These are phyloP conservation scores for Rhopilema esculentum DNA, from an alignment of 30 jellyfish, hydroid and myxozoan genomes.

Conservation along the genomic window DNA sequence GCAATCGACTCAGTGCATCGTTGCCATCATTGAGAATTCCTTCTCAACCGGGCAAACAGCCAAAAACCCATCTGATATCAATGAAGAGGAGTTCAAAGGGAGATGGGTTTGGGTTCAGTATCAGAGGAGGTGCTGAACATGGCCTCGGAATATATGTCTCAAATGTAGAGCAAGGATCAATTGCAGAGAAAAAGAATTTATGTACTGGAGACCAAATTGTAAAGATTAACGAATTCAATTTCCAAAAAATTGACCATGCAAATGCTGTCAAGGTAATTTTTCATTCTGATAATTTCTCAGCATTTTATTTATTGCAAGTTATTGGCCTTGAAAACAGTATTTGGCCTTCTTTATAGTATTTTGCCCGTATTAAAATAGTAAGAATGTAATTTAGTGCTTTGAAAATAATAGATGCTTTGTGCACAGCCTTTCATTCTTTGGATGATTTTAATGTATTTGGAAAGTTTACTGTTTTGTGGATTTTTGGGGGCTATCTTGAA, in stretches of 20 bases:
- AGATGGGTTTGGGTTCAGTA: slow-evolving; percentile 91
- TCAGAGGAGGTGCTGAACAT: slow-evolving; percentile 95
- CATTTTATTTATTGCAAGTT: not conserved
- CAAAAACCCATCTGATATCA: slow-evolving; percentile 35
- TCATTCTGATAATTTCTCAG: no score
- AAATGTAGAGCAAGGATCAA: slow-evolving; percentile 73
- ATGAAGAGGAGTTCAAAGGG: slow-evolving; percentile 28
- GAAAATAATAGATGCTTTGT: no score
- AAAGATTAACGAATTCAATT: slow-evolving; percentile 60
- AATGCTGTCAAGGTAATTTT: slow-evolving; percentile 82
- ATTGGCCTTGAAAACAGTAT: not conserved
- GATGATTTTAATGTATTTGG: no score
- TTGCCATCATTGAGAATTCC: slow-evolving; percentile 16
- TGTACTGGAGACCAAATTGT: slow-evolving; percentile 85
- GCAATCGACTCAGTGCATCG: slow-evolving; percentile 27
- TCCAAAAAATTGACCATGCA: slow-evolving; percentile 61
- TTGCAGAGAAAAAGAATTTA: slow-evolving; percentile 78
- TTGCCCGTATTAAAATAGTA: no score
- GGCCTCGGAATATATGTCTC: slow-evolving; percentile 91
- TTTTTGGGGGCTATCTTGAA: no score
- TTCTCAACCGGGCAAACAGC: slow-evolving; percentile 6
- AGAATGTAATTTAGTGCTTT: no score
- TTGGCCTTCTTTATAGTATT: not conserved
- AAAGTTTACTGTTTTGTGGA: no score
- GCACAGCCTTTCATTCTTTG: no score